Evolutionary conservation across 2,113 vertebrate species (phyloP).

Genomic region (Cheilinus undulatus): DNA sequence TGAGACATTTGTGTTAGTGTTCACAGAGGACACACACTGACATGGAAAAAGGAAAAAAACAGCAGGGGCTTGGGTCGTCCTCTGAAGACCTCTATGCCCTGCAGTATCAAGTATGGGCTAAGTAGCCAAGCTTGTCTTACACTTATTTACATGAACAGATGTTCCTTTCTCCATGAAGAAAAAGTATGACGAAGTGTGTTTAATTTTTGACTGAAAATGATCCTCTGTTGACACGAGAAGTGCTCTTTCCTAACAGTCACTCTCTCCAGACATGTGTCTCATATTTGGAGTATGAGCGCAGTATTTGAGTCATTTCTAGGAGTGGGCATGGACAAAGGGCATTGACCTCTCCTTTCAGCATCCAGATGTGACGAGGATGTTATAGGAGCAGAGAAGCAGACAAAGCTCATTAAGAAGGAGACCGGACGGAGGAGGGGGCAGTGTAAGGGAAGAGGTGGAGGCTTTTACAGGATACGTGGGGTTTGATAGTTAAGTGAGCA

Average conservation of each 20-base stretch:
- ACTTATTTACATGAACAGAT: slow-evolving; percentile 52
- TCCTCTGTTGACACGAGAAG: slow-evolving; percentile 41
- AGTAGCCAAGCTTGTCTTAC: too few relatives aligned
- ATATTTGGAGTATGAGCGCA: slow-evolving; percentile 64
- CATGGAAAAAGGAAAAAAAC: neutral
- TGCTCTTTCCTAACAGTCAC: neutral
- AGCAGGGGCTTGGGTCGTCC: neutral
- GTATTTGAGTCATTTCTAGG: slow-evolving; percentile 63
- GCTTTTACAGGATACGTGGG: slow-evolving; percentile 63
- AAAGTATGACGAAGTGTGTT: slow-evolving; percentile 40
- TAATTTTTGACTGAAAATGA: slow-evolving; percentile 22
- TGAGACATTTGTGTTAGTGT: slow-evolving; percentile 48
- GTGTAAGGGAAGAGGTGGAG: slow-evolving; percentile 23
- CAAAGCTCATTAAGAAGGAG: slow-evolving; percentile 76
- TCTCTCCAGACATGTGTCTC: slow-evolving; percentile 36
- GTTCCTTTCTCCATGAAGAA: slow-evolving; percentile 49
- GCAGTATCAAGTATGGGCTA: neutral
- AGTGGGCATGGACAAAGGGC: slow-evolving; percentile 60
- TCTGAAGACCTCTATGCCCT: slow-evolving; percentile 22
- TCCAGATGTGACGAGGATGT: slow-evolving; percentile 74
- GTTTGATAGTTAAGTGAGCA: slow-evolving; percentile 40
- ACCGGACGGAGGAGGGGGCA: neutral
- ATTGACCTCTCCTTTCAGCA: slow-evolving; percentile 66
- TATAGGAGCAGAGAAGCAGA: slow-evolving; percentile 65
- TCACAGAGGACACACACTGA: slow-evolving; percentile 12